Percentiles rank a stretch among this genome's conserved stretches.
phyloP scores from a whole-genome alignment of 2,113 vertebrate genomes.

The Lepisosteus oculatus region DNA sequence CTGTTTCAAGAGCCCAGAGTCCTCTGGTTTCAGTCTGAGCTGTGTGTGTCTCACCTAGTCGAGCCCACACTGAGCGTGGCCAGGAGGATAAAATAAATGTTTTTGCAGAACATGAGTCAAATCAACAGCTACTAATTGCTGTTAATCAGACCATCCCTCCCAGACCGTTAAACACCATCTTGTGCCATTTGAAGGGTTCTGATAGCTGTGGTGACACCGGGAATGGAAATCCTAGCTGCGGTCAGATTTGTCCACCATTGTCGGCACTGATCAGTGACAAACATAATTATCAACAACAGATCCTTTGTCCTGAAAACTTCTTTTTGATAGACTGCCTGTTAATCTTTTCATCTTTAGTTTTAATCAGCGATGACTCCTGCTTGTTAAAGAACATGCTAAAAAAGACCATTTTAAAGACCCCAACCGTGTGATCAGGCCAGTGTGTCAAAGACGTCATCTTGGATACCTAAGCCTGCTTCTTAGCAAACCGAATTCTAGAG shows the following conservation, averaged over 20 bases:
- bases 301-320: too few species aligned
- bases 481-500: too few species aligned
- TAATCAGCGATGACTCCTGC: too few species aligned
- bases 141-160: background rate
- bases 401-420: too few species aligned
- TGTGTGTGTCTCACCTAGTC: background rate
- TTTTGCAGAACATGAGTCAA: conserved; percentile 2
- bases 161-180: conserved; percentile 1
- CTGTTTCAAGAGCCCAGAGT: background rate
- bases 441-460: too few species aligned
- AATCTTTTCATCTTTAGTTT: too few species aligned
- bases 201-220: background rate
- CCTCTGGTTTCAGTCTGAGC: background rate
- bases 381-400: too few species aligned
- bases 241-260: background rate
- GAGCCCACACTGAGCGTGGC: background rate
- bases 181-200: background rate
- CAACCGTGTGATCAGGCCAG: too few species aligned
- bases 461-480: too few species aligned
- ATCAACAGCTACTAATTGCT: conserved; percentile 4
- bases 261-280: background rate
- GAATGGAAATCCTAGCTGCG: background rate
- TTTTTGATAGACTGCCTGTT: too few species aligned
- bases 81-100: conserved; percentile 11
- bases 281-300: too few species aligned